Evolutionary conservation across 2,797 vertebrate genomes (phyloP), one percentile per base, ranked within the genome.

Genomic region (Myiotriccus ornatus): DNA sequence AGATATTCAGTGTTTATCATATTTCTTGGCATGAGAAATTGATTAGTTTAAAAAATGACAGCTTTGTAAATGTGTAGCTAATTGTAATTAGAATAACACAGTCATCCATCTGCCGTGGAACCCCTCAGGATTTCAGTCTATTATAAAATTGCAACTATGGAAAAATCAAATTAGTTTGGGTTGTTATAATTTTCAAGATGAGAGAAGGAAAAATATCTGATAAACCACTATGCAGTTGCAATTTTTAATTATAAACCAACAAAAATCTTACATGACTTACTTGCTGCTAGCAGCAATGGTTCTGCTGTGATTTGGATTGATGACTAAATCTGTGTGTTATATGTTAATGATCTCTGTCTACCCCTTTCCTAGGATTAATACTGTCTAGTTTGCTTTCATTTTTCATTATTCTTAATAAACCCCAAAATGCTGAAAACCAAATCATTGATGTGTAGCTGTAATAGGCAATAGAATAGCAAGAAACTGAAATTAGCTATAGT

Each of bases 41-140:
- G 80, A 97, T 97, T 97, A 92, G 96, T 88, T 95, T 97, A 67
- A 90, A 96, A 97, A 97, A 91, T 92, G 92, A 94, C 91, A 96
- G 79, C 73, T 96, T 97, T 96, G 70, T 96, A 96, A 97, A 97
- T 90, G 89, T 94, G 56, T 76, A 94, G 91, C 94, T 97, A 87
- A 89, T 73, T 97, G 93, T 97, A 97, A 98, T 98, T 97, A 97
- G 79, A 97, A 96, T 95, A 97, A 93, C 81, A 96, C 74, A 95
- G 62, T 96, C 94, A 95, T 97, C 95, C 97, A 97, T 97, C 97
- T 98, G 97, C 90, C 94, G 41, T 93, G 81, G 93, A 95, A 77
- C 92, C 96, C 97, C 96, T 96, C n/a, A 75, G 96, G 97, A 97
- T 95, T 97, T 96, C 43, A 91, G 25, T 96, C 73, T 77, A 93